Evolutionary conservation across 2,888 invertebrate genomes (phyloP).

Genomic region (Apoda limacodes): DNA sequence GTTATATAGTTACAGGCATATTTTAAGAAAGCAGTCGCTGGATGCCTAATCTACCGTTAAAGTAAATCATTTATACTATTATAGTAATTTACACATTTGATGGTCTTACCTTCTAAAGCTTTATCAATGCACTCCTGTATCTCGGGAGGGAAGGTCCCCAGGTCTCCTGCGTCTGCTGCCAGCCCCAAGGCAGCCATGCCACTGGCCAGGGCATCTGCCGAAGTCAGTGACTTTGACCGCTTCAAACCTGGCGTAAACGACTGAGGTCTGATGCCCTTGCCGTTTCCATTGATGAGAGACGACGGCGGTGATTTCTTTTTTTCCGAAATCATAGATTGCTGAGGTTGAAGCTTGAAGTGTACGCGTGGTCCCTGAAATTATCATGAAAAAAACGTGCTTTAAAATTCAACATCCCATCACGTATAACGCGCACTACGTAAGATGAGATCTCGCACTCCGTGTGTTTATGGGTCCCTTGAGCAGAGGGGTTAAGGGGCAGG

Average conservation of each 20-base stretch:
- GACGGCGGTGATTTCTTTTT: conserved; percentile 60
- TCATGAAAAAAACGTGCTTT: too few species aligned
- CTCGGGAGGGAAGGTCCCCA: conserved; percentile 80
- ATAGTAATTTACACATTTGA: too few species aligned
- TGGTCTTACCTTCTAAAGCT: conserved; percentile 74
- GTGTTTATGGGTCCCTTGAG: too few species aligned
- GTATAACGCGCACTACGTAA: too few species aligned
- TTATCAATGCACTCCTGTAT: conserved; percentile 80
- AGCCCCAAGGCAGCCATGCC: conserved; percentile 76
- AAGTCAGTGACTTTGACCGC: conserved; percentile 85
- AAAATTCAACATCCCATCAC: too few species aligned
- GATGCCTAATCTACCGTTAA: too few species aligned
- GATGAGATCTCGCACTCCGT: too few species aligned
- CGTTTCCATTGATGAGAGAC: conserved; percentile 52
- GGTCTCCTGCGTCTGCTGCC: conserved; percentile 79
- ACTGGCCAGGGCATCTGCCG: conserved; percentile 78
- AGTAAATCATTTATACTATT: too few species aligned
- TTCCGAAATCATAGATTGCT: conserved; percentile 48
- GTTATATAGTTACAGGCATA: too few species aligned
- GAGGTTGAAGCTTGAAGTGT: conserved; percentile 68
- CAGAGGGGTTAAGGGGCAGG: too few species aligned
- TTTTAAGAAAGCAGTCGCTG: too few species aligned
- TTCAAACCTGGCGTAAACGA: conserved; percentile 71
- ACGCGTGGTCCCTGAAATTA: conserved; percentile 71
- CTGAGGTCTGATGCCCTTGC: conserved; percentile 54